Conservation (phyloP, 2,888 invertebrate species). For the Nasonovia ribisnigri region DNA sequence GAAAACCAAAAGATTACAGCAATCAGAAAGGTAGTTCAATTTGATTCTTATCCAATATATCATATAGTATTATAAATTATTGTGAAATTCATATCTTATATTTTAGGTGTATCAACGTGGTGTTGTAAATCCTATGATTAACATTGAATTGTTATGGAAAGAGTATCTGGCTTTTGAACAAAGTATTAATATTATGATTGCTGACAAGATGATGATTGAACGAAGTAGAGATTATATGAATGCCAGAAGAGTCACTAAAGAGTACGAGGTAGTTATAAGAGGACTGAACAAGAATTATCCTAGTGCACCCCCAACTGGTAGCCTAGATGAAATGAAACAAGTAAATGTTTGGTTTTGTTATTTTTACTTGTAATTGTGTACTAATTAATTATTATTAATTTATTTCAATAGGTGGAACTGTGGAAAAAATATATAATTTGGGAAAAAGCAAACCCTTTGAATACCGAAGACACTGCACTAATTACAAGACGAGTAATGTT, state of each 20-base stretch:
- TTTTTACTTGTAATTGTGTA: not conserved
- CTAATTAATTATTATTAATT: slow-evolving; percentile 7
- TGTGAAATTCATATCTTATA: slow-evolving; percentile 31
- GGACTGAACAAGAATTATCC: slow-evolving; percentile 96
- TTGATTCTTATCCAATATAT: not conserved
- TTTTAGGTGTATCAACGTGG: slow-evolving; percentile 91
- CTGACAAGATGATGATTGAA: slow-evolving; percentile 98
- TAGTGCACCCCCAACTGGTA: slow-evolving; percentile 94
- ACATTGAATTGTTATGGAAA: slow-evolving; percentile 96
- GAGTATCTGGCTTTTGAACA: slow-evolving; percentile 98
- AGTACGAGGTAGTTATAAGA: slow-evolving; percentile 93
- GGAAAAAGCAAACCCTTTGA: slow-evolving; percentile 96
- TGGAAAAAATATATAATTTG: slow-evolving; percentile 99
- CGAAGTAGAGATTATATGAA: slow-evolving; percentile 98
- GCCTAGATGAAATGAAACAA: slow-evolving; percentile 92
- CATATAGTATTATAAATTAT: not conserved
- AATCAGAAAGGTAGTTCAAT: slow-evolving; percentile 83
- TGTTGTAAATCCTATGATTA: slow-evolving; percentile 95
- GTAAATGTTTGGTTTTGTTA: slow-evolving; percentile 71
- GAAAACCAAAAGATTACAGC: slow-evolving; percentile 99
- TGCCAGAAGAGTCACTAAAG: slow-evolving; percentile 94
- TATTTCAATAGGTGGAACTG: slow-evolving; percentile 82
- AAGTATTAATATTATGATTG: slow-evolving; percentile 87
- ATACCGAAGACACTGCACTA: slow-evolving; percentile 94
- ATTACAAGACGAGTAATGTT: slow-evolving; percentile 97